Conservation (phyloP, 2,797 vertebrate genomes). For the Limnodromus scolopaceus region DNA sequence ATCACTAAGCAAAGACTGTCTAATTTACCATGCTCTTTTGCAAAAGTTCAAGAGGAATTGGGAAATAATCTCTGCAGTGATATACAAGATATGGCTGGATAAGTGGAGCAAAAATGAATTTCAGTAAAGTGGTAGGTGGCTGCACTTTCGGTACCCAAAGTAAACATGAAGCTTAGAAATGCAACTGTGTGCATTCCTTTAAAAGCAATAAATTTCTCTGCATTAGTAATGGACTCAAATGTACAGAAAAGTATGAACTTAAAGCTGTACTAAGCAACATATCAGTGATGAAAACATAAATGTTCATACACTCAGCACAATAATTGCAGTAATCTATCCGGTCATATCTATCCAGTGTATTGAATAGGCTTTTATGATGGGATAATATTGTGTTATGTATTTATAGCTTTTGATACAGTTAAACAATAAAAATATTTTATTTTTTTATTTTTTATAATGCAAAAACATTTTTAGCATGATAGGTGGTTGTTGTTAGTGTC, state of each 20-base stretch:
- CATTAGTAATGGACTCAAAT: background rate
- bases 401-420: background rate
- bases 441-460: background rate
- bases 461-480: background rate
- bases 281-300: background rate
- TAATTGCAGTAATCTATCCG: background rate
- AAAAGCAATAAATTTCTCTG: background rate
- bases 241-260: background rate
- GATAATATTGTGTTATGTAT: background rate
- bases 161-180: background rate
- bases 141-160: background rate
- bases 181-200: background rate
- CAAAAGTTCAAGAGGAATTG: background rate
- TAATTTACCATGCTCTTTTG: background rate
- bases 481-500: background rate
- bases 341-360: background rate
- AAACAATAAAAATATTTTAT: background rate
- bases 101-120: background rate
- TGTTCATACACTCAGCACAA: background rate
- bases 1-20: background rate
- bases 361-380: background rate
- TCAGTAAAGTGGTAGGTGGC: background rate
- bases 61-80: background rate
- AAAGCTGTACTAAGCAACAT: background rate
- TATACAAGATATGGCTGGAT: background rate